Percentiles rank a stretch among this genome's conserved stretches.
phyloP scores from a whole-genome alignment of 30 jellyfish, hydroid and myxozoan genomes.

The Mastigias papua region DNA sequence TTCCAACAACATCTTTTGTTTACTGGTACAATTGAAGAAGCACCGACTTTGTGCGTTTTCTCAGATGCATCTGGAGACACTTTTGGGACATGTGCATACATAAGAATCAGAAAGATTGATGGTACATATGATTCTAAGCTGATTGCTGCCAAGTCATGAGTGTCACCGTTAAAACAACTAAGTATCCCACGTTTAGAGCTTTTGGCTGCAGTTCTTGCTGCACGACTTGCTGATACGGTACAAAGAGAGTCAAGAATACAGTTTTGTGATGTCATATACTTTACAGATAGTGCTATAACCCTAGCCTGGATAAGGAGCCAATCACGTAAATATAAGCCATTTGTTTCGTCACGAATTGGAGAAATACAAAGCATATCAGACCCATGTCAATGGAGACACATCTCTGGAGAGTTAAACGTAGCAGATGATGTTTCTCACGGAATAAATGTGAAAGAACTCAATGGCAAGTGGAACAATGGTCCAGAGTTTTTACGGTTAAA shows the following conservation, averaged over 20 bases:
- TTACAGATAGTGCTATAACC: constrained; percentile 37
- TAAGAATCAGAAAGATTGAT: constrained; percentile 42
- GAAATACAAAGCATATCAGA: constrained; percentile 42
- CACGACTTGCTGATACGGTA: constrained; percentile 54
- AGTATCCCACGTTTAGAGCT: constrained; percentile 76
- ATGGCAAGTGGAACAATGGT: constrained; percentile 41
- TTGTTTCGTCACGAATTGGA: constrained; percentile 63
- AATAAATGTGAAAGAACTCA: constrained; percentile 15
- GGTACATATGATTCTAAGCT: constrained; percentile 37
- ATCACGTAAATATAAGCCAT: constrained; percentile 41
- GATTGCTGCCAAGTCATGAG: constrained; percentile 72
- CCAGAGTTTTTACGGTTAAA: constrained; percentile 24
- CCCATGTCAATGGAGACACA: constrained; percentile 48
- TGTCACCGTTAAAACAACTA: constrained; percentile 75
- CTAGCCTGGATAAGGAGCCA: constrained; percentile 29
- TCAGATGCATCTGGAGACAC: constrained; percentile 62
- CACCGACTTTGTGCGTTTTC: not conserved
- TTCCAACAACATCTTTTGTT: not conserved
- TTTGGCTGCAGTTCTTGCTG: constrained; percentile 81
- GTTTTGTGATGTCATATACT: constrained; percentile 17
- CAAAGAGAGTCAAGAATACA: constrained; percentile 65
- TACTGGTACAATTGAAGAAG: not conserved
- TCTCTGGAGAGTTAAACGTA: constrained; percentile 23
- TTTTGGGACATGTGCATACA: constrained; percentile 82
- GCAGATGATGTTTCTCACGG: constrained; percentile 47